Evolutionary conservation across 2,797 vertebrate genomes (phyloP).

Genomic region (Falco rusticolus): DNA sequence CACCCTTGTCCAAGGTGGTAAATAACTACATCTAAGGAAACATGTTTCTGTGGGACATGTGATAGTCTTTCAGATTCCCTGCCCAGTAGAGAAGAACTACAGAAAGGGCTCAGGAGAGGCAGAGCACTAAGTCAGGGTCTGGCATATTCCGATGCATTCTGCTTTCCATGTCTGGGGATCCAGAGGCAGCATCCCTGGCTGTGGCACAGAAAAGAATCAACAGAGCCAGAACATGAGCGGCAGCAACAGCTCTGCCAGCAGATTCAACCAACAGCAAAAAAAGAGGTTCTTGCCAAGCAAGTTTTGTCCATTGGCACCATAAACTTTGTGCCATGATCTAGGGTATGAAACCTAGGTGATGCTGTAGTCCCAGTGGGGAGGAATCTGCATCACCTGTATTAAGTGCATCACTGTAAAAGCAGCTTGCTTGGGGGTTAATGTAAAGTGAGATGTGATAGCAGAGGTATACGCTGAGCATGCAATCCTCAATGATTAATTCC

Average conservation of each 20-base stretch:
- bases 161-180: neutral
- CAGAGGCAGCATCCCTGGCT: neutral
- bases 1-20: neutral
- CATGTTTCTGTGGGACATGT: neutral
- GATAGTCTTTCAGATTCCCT: neutral
- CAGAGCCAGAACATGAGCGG: neutral
- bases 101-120: neutral
- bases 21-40: neutral
- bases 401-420: neutral
- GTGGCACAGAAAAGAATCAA: neutral
- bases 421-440: neutral
- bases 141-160: neutral
- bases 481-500: neutral
- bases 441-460: neutral
- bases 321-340: neutral
- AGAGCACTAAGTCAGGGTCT: neutral
- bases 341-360: neutral
- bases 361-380: neutral
- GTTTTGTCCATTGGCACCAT: neutral
- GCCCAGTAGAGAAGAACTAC: neutral
- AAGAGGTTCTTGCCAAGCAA: neutral
- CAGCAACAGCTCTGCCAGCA: neutral
- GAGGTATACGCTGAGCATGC: neutral
- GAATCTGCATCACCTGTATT: neutral
- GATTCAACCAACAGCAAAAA: neutral